These are phyloP conservation scores for Brienomyrus longianalis DNA, from an alignment of 2,113 vertebrate species.

Conservation along the genomic window DNA sequence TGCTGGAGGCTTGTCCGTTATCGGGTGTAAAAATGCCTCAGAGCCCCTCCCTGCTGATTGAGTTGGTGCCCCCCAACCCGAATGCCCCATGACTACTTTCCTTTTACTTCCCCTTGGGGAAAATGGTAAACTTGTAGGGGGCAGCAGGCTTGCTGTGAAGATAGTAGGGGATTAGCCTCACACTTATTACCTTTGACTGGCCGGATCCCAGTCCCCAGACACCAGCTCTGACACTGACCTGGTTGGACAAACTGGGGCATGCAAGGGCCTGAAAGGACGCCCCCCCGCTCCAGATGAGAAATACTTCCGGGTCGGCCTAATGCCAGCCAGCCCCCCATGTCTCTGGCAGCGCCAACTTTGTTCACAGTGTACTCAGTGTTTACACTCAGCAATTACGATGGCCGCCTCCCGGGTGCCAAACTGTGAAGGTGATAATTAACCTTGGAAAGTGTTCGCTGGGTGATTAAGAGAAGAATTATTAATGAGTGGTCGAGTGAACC, in stretches of 20 bases:
- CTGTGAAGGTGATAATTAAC: constrained; percentile 16
- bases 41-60: constrained; percentile 18
- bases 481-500: not conserved
- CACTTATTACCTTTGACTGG: constrained; percentile 42
- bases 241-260: not conserved
- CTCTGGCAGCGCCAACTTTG: not conserved
- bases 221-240: constrained; percentile 23
- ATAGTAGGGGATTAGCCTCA: constrained; percentile 40
- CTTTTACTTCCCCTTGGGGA: not conserved
- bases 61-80: constrained; percentile 11
- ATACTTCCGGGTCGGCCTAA: not conserved
- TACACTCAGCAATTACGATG: not conserved
- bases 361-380: not conserved
- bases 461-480: not conserved
- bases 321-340: not conserved
- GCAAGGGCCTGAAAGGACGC: not conserved
- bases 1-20: constrained; percentile 23
- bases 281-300: not conserved
- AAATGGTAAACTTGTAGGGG: constrained; percentile 37
- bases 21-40: constrained; percentile 20
- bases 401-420: not conserved
- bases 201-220: constrained; percentile 22
- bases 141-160: constrained; percentile 32
- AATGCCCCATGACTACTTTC: not conserved
- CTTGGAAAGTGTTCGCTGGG: not conserved